These are phyloP conservation scores for Sphaerophoria rueppellii DNA, from an alignment of 2,888 invertebrate species.

Conservation along the genomic window DNA sequence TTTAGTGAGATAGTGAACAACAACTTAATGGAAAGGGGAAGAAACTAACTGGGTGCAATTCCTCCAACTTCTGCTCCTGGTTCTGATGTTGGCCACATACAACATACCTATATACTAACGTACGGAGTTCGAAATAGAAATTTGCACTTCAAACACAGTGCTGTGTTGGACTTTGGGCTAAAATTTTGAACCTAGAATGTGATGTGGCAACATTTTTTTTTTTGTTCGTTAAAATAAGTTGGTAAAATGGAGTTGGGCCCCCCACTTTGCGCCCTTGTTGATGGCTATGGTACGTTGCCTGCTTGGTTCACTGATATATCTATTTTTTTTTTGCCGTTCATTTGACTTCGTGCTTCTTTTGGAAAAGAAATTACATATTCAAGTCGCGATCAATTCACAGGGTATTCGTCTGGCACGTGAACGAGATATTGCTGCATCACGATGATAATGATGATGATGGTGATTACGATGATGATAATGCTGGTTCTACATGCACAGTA, in stretches of 20 bases:
- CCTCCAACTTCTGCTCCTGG: slow-evolving; percentile 47
- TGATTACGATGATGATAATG: slow-evolving; percentile 50
- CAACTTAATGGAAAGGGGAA: not conserved
- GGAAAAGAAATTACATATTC: slow-evolving; percentile 67
- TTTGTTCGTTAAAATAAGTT: slow-evolving; percentile 31
- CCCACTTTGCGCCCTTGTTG: slow-evolving; percentile 56
- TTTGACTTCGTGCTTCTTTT: slow-evolving; percentile 42
- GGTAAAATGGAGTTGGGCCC: slow-evolving; percentile 34
- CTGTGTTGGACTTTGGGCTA: slow-evolving; percentile 53
- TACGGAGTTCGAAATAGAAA: slow-evolving; percentile 42
- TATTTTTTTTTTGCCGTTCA: slow-evolving; percentile 55
- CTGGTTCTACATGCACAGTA: slow-evolving; percentile 72
- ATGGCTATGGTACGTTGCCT: slow-evolving; percentile 60
- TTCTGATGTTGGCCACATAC: too few species aligned
- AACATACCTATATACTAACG: too few species aligned
- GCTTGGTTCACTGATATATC: slow-evolving; percentile 41
- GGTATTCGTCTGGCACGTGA: slow-evolving; percentile 73
- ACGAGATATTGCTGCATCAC: slow-evolving; percentile 67
- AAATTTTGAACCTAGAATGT: slow-evolving; percentile 50
- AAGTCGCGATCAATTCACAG: slow-evolving; percentile 73
- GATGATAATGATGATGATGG: slow-evolving; percentile 36
- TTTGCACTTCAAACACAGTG: slow-evolving; percentile 47
- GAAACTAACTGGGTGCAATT: slow-evolving; percentile 18
- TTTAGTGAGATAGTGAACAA: slow-evolving; percentile 39
- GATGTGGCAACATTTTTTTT: slow-evolving; percentile 68